These are phyloP conservation scores for Pseudopleuronectes americanus DNA, from an alignment of 2,797 vertebrate genomes.

Conservation along the genomic window DNA sequence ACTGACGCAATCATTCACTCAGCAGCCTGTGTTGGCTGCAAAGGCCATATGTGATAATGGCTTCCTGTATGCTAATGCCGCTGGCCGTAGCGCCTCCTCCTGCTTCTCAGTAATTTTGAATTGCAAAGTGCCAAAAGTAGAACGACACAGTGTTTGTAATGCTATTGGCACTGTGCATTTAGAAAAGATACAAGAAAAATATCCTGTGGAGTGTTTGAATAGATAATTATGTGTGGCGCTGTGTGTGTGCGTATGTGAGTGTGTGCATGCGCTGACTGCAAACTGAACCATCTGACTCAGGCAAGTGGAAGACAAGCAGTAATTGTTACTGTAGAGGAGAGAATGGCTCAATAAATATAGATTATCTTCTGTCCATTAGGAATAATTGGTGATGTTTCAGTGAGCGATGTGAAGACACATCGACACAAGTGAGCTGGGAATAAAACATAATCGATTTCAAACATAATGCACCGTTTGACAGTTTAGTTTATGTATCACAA, in stretches of 20 bases:
- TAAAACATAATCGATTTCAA: constrained; percentile 47
- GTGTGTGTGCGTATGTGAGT: constrained; percentile 28
- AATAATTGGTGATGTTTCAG: constrained; percentile 68
- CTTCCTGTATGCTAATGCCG: constrained; percentile 66
- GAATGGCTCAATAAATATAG: constrained; percentile 58
- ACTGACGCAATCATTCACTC: constrained; percentile 5
- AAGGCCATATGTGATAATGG: constrained; percentile 73
- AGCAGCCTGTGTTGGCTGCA: constrained; percentile 51
- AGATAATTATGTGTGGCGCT: constrained; percentile 53
- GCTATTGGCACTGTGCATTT: constrained; percentile 57
- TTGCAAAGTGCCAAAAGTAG: constrained; percentile 70
- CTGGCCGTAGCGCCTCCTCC: constrained; percentile 40
- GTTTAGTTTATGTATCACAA: constrained; percentile 34
- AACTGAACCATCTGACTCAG: constrained; percentile 40
- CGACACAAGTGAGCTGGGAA: constrained; percentile 27
- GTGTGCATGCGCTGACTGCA: constrained; percentile 39
- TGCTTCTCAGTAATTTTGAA: constrained; percentile 63
- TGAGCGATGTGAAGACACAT: constrained; percentile 44
- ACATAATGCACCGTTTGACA: constrained; percentile 40
- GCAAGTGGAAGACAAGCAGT: constrained; percentile 36
- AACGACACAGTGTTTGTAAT: constrained; percentile 66
- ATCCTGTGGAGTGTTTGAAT: constrained; percentile 62
- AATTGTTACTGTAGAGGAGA: constrained; percentile 56
- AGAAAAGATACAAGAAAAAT: constrained; percentile 52
- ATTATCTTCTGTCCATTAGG: constrained; percentile 65